Conservation (phyloP, 2,797 vertebrate species). For the Muscicapa striata region DNA sequence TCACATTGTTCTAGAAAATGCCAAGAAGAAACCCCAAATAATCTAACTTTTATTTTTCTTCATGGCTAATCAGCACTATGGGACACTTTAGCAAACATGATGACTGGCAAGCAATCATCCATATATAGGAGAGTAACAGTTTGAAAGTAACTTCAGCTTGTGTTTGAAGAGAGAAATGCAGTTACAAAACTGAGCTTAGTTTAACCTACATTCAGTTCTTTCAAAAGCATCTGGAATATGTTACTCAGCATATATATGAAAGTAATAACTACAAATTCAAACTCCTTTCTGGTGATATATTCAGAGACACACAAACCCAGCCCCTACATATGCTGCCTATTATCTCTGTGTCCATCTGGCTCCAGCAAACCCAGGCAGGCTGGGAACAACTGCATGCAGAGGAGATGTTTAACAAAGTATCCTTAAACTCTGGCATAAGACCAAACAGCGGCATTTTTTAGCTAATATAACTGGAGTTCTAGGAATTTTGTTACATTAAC, state of each 20-base stretch:
- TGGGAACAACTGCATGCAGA: not conserved
- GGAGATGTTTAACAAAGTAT: not conserved
- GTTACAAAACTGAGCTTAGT: not conserved
- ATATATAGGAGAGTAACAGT: not conserved
- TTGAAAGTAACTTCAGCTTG: not conserved
- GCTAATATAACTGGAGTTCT: not conserved
- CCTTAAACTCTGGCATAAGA: not conserved
- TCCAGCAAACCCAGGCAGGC: not conserved
- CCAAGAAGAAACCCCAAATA: not conserved
- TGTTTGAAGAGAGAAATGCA: not conserved
- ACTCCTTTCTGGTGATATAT: not conserved
- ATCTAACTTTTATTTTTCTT: not conserved
- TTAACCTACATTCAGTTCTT: not conserved
- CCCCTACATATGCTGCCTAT: not conserved
- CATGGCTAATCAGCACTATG: not conserved
- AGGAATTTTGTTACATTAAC: not conserved
- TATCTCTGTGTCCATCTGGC: not conserved
- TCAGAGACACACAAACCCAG: not conserved
- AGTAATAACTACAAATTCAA: not conserved
- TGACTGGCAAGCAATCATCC: not conserved
- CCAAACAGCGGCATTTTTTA: not conserved
- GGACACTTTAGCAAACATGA: not conserved
- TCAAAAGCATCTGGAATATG: not conserved
- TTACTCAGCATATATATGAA: not conserved
- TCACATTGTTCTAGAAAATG: not conserved